Evolutionary conservation across 1,140 invertebrate species (phyloP).

Genomic region (Drosophila bocqueti): DNA sequence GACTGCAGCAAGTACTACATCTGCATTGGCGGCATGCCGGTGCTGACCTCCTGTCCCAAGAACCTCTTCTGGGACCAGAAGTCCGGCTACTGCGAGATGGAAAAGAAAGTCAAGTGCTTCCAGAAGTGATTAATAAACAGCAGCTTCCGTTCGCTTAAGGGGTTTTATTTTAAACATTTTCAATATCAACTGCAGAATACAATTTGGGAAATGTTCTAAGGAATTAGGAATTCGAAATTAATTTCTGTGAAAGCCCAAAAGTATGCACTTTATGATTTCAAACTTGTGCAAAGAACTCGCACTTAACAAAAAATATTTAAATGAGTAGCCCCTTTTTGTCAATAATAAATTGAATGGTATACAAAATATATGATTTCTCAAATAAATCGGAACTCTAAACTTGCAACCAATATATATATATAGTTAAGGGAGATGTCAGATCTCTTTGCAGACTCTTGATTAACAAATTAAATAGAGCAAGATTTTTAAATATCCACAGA

Average conservation of each 20-base stretch:
- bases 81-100: constrained; percentile 66
- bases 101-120: constrained; percentile 69
- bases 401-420: background rate
- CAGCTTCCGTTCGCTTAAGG: background rate
- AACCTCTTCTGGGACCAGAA: constrained; percentile 74
- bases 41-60: constrained; percentile 71
- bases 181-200: background rate
- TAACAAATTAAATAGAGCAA: background rate
- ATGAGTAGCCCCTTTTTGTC: background rate
- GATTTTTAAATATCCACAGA: background rate
- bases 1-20: constrained; percentile 81
- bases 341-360: background rate
- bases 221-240: background rate
- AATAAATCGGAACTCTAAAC: background rate
- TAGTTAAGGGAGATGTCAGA: background rate
- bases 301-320: background rate
- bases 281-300: background rate
- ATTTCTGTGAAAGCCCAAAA: background rate
- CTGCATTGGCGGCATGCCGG: constrained; percentile 73
- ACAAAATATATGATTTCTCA: background rate
- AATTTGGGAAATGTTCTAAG: too few relatives aligned
- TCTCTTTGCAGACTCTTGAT: background rate
- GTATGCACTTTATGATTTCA: background rate
- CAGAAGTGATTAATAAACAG: constrained; percentile 54
- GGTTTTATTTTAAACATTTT: background rate